phyloP scores from a whole-genome alignment of 2,113 vertebrate species.

The Elaphurus davidianus region DNA sequence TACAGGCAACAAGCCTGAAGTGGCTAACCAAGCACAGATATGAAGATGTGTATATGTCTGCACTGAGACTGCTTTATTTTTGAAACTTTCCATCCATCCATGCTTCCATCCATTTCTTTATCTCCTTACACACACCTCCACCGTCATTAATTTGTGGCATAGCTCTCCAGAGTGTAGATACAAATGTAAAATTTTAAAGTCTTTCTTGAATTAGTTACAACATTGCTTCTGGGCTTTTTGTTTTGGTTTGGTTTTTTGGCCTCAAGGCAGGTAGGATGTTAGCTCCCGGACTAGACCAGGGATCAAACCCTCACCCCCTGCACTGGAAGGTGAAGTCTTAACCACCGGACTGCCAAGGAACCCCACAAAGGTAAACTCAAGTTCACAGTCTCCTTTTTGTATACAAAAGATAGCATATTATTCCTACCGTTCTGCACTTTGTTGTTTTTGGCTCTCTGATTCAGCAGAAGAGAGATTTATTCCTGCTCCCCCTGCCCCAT shows the following conservation, averaged over 20 bases:
- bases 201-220: background rate
- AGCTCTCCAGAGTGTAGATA: background rate
- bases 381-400: background rate
- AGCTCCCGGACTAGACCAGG: background rate
- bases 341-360: background rate
- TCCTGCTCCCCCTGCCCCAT: background rate
- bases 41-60: background rate
- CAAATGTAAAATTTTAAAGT: accelerated
- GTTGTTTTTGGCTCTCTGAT: background rate
- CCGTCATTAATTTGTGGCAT: background rate
- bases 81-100: background rate
- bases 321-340: background rate
- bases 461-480: background rate
- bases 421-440: background rate
- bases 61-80: background rate
- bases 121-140: background rate
- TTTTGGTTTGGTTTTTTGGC: background rate
- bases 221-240: background rate
- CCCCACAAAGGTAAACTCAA: background rate
- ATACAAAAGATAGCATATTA: background rate
- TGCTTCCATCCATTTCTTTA: background rate
- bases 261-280: background rate
- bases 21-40: background rate
- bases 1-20: background rate
- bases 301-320: background rate